Evolutionary conservation across 1,140 invertebrate genomes (phyloP), one percentile per base, ranked within the genome.

Genomic region (Leptopilina clavipes): DNA sequence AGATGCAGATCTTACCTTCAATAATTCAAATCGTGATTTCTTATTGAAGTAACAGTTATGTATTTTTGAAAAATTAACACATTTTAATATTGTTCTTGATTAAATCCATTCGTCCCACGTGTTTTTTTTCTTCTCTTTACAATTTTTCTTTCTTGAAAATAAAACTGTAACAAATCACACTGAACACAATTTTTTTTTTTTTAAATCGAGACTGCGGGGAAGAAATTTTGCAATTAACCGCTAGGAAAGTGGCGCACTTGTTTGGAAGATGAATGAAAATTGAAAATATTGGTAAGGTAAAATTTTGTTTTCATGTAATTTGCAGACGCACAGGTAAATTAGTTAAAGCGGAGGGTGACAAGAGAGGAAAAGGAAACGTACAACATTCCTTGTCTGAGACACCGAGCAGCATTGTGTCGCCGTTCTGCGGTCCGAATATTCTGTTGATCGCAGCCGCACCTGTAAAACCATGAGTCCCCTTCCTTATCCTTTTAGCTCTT

Each of bases 381-480:
- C 56, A 65, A 19, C 56, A 52, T 52, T 65, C 56, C 56, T 65
- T 65, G 10, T 31, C 56, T 65, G 56, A 65, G 56, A 65, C 56
- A 65, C 56, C 56, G 56, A 65, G 17, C 48, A 52, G 56, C 56
- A 65, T 65, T 65, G 22, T 31, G 56, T 65, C 56, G 56, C 56
- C 56, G 56, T 65, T 65, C 56, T 31, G 56, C 56, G 56, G 56
- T 31, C 48, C 48, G 48, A n/a, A n/a, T 52, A 17, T 40, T 40
- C 37, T 40, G 12, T 52, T 48, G 44, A 14, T 48, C 44, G 44
- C 18, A 22, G 56, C 56, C 56, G 56, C 56, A 65, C 56, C 56
- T 65, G 56, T 65, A 52, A 31, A 52, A 52, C 48, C n/a, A 10
- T 65, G 11, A 31, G 56, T 19, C 56, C 56, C 56, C 56, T 65